These are phyloP conservation scores for Myotis brandtii DNA, from an alignment of 2,113 vertebrate genomes.

Conservation along the genomic window DNA sequence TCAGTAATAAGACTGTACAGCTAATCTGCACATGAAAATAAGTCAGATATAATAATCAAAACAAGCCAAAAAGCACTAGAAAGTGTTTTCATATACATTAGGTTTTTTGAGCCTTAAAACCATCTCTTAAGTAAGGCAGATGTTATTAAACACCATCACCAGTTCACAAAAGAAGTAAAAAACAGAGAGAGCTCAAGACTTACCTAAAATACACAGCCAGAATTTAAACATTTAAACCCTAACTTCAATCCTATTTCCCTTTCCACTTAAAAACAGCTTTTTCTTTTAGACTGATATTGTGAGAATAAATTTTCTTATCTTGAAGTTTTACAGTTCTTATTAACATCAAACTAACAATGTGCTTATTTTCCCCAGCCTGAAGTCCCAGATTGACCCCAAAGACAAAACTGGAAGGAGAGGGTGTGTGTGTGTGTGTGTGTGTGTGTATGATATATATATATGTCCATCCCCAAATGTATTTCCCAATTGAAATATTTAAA, in stretches of 20 bases:
- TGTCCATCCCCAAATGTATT: neutral
- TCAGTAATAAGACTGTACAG: neutral
- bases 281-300: constrained; percentile 42
- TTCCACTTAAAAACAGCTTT: constrained; percentile 7
- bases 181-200: neutral
- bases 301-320: constrained; percentile 37
- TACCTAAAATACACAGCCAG: neutral
- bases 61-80: neutral
- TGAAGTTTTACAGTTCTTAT: constrained; percentile 34
- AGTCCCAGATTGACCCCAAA: neutral
- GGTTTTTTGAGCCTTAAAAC: neutral
- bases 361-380: neutral
- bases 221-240: constrained; percentile 37
- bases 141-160: neutral
- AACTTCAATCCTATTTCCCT: constrained; percentile 36
- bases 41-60: neutral
- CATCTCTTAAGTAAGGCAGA: neutral
- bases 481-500: neutral
- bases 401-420: neutral
- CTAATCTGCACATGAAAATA: constrained; percentile 50
- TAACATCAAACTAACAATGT: neutral
- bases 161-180: constrained; percentile 13
- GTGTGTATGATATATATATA: neutral
- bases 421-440: neutral
- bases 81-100: neutral